Conservation (phyloP, 2,888 invertebrate species). For the Andrena minutula region DNA sequence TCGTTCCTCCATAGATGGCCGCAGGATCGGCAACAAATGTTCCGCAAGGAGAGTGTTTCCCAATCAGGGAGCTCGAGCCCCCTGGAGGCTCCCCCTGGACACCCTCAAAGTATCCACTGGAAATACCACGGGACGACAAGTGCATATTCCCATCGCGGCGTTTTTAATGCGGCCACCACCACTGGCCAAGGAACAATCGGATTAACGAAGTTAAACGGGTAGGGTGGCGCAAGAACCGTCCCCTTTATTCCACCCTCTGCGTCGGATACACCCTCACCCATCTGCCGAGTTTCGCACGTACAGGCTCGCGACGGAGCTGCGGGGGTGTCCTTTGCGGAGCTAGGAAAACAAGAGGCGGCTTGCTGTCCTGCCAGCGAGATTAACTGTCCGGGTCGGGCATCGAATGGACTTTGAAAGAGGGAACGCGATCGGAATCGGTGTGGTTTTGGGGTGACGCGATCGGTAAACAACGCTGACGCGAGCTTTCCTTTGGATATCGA, state of each 20-base stretch:
- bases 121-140: conserved; percentile 72
- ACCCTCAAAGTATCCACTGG: neutral
- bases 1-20: neutral
- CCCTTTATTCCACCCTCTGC: conserved; percentile 12
- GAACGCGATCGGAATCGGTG: conserved; percentile 1
- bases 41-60: conserved; percentile 33
- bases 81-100: conserved; percentile 22
- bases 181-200: conserved; percentile 77
- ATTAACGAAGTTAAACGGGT: conserved; percentile 79
- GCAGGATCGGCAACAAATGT: conserved; percentile 35
- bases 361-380: conserved; percentile 44
- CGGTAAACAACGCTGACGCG: conserved; percentile 31
- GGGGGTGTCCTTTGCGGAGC: conserved; percentile 60
- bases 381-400: conserved; percentile 38
- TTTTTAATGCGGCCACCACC: conserved; percentile 66
- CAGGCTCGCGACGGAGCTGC: conserved; percentile 55
- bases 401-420: conserved; percentile 27
- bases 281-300: conserved; percentile 78
- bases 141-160: conserved; percentile 77
- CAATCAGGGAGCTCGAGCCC: conserved; percentile 7
- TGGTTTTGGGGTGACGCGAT: conserved; percentile 38
- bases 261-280: conserved; percentile 51
- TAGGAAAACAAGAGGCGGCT: conserved; percentile 53
- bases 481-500: conserved; percentile 14
- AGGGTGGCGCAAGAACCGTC: conserved; percentile 54